Conservation (phyloP, 2,113 vertebrate species). For the Piprites chloris region DNA sequence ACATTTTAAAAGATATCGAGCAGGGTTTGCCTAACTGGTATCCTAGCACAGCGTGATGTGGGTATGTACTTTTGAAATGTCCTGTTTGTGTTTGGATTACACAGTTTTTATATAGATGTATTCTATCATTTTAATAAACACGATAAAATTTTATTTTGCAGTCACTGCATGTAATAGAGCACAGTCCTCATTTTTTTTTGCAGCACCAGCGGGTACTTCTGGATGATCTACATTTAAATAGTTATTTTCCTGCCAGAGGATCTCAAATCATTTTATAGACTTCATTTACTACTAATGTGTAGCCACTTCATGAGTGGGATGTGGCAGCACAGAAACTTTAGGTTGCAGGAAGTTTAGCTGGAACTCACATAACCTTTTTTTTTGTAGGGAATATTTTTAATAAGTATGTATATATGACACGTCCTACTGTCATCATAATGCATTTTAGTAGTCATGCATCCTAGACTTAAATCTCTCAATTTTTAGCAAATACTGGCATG, state of each 20-base stretch:
- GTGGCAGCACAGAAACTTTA: background rate
- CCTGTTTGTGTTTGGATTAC: background rate
- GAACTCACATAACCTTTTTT: background rate
- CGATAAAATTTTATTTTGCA: conserved; percentile 17
- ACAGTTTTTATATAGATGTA: background rate
- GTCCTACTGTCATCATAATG: background rate
- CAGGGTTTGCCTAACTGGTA: background rate
- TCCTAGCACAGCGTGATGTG: background rate
- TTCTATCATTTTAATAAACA: conserved; percentile 50
- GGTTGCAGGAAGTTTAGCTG: background rate
- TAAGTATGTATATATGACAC: background rate
- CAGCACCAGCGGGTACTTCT: background rate
- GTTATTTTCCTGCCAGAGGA: background rate
- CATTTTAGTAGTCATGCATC: background rate
- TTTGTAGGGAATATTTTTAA: background rate
- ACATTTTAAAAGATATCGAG: background rate
- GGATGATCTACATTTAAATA: background rate
- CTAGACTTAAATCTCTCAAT: background rate
- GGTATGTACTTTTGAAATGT: background rate
- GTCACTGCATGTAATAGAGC: background rate
- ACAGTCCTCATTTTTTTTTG: background rate
- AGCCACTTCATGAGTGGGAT: background rate
- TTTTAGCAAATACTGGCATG: background rate
- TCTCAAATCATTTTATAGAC: background rate
- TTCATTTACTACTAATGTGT: background rate